Conservation (phyloP, 1,140 invertebrate genomes). For the Hycleus cichorii region DNA sequence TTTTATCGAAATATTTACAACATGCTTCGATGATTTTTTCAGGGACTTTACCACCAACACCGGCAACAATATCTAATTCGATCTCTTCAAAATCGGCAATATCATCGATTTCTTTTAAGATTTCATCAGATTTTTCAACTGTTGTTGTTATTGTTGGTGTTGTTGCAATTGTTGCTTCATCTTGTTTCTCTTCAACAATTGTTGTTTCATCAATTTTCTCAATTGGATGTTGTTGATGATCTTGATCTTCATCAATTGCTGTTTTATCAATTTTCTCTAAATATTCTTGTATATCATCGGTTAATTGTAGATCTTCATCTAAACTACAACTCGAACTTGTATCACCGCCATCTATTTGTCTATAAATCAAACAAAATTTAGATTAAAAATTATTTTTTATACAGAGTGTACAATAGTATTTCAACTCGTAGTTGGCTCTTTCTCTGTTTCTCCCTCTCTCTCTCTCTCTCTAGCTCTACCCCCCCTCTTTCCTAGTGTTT, state of each 20-base stretch:
- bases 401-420: too few relatives aligned
- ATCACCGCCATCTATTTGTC: neutral
- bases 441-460: too few relatives aligned
- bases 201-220: slow-evolving; percentile 4
- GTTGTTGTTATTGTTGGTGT: neutral
- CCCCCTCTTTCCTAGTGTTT: too few relatives aligned
- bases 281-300: too few relatives aligned
- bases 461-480: too few relatives aligned
- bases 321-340: too few relatives aligned
- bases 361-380: too few relatives aligned
- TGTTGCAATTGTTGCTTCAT: neutral
- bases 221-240: slow-evolving; percentile 26
- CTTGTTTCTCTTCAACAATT: neutral
- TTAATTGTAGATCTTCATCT: too few relatives aligned
- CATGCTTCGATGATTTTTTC: slow-evolving; percentile 42
- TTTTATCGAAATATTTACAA: slow-evolving; percentile 44
- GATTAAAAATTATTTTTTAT: too few relatives aligned
- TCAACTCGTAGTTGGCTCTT: too few relatives aligned
- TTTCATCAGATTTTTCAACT: neutral
- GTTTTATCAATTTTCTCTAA: neutral
- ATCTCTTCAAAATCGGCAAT: slow-evolving; percentile 27
- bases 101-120: slow-evolving; percentile 1
- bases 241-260: neutral
- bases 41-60: slow-evolving; percentile 48
- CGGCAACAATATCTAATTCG: slow-evolving; percentile 45